Conservation (phyloP, 1,140 invertebrate species). For the Mamestra configurata region DNA sequence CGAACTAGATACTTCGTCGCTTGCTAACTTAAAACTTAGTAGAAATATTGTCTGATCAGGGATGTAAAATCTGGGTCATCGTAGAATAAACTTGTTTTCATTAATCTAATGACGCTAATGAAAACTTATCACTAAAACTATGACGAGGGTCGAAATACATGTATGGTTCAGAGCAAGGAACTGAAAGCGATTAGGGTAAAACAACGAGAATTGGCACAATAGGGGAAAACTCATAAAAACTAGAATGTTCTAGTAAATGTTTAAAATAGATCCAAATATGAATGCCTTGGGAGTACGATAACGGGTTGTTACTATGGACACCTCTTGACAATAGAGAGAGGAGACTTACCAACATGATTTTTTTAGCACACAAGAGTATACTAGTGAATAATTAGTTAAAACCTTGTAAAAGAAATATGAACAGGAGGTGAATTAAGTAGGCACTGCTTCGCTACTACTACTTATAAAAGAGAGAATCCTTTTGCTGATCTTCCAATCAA, state of each 20-base stretch:
- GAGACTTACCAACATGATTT: no score
- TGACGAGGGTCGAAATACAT: conserved; percentile 7
- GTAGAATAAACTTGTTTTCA: neutral
- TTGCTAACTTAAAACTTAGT: neutral
- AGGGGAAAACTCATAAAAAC: neutral
- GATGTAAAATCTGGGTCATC: neutral
- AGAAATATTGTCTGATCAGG: neutral
- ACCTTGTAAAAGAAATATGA: no score
- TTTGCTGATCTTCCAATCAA: no score
- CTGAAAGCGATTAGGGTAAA: neutral
- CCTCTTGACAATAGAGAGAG: no score
- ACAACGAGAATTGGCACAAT: neutral
- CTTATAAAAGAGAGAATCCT: no score
- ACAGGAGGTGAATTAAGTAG: no score
- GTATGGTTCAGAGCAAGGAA: neutral
- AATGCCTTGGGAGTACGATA: no score
- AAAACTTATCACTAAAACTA: neutral
- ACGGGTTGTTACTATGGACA: no score
- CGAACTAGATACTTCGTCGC: neutral
- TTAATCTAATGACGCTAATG: conserved; percentile 2
- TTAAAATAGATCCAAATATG: no score
- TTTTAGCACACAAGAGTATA: no score
- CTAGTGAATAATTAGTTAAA: no score
- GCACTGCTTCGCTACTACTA: no score
- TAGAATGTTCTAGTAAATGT: neutral